Conservation (phyloP, 2,113 vertebrate species). For the Zapus hudsonius region DNA sequence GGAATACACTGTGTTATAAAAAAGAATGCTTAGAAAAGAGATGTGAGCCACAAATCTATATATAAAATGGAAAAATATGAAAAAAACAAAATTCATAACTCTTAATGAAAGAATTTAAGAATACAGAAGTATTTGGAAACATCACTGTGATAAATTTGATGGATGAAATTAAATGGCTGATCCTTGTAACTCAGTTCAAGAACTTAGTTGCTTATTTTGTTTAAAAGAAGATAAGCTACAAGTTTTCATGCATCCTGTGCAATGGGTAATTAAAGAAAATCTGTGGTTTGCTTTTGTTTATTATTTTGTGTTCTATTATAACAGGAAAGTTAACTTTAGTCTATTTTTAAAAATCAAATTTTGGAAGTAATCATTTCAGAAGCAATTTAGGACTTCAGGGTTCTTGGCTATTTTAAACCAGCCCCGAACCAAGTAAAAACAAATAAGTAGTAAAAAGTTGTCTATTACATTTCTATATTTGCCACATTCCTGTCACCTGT, state of each 20-base stretch:
- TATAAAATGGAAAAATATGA: not conserved
- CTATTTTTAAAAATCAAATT: conserved; percentile 34
- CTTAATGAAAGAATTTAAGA: not conserved
- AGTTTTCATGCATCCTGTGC: not conserved
- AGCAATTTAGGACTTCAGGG: not conserved
- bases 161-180: not conserved
- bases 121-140: not conserved
- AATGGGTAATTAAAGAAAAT: not conserved
- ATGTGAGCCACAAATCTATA: not conserved
- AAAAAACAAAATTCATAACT: not conserved
- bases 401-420: conserved; percentile 5
- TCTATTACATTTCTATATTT: not conserved
- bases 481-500: not conserved
- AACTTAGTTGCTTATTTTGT: not conserved
- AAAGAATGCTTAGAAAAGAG: not conserved
- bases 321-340: not conserved
- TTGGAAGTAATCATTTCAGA: conserved; percentile 23
- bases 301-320: not conserved
- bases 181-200: not conserved
- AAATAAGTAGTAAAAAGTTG: not conserved
- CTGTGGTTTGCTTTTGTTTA: not conserved
- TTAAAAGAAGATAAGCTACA: not conserved
- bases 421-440: not conserved
- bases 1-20: not conserved
- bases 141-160: not conserved